Evolutionary conservation across 2,888 invertebrate genomes (phyloP), one percentile per base, ranked within the genome.

Genomic region (Platycheirus albimanus): DNA sequence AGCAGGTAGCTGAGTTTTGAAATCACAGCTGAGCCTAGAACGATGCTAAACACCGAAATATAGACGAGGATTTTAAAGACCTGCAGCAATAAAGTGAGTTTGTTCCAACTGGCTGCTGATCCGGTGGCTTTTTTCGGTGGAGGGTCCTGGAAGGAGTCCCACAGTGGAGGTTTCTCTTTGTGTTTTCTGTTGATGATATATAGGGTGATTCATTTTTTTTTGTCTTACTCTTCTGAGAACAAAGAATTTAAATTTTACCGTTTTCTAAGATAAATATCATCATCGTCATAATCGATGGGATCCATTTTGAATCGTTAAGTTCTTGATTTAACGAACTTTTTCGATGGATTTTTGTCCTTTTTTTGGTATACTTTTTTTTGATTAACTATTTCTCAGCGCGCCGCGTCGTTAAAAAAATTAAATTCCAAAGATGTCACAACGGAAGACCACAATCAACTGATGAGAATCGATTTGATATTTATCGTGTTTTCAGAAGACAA

Each of bases 131-230:
- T 92, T 88, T 94, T 93, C 63, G 94, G 92, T 0, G 95, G 95
- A 8, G 94, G 92, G 86, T 95, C 94, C 87, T 95, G 93, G 89
- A 97, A 97, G 11, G 94, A 92, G 88, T 97, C 95, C 97, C 97
- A 97, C 91, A 94, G 92, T 88, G 93, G 92, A 6, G 87, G 88
- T 56, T 87, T 89, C 30, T 89, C 89, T 36, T 85, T 87, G 63
- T 70, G 84, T 71, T 86, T 86, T 10, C 87, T 87, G 20, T 33
- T n/a, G 33, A 43, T 33, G 13, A 43, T 1, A 17, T 19, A n/a
- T 8, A 19, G n/a, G n/a, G n/a, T 5, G 8, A 66, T 20, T 38
- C 15, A n/a, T 3, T 36, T 36, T 41, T n/a, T 3, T 13, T 13
- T 13, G 0, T 13, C 3, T n/a, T n/a, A n/a, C n/a, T 3, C n/a